Base-by-base conservation (phyloP, 2,113 vertebrate genomes). In the Otus sunia region DNA sequence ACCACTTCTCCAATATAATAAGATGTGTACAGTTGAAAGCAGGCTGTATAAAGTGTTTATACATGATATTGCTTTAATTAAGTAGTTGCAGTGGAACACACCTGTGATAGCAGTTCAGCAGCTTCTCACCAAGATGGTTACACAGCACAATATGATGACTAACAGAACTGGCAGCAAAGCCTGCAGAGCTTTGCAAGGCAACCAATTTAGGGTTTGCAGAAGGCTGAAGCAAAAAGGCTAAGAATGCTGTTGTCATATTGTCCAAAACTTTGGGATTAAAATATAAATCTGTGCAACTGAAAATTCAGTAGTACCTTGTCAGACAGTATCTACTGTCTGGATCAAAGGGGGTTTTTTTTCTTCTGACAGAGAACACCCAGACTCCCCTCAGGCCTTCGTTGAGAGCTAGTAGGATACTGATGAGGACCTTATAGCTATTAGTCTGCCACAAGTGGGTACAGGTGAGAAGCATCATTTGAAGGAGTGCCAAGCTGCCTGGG, bases 121-220 rank as follows among this genome's bases (percentile, higher is more conserved):
- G 20, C 81, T 49, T 58, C 34, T 80, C 45, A 26, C 22, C 1
- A 1, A 37, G 43, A 37, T 10, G 34, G 27, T 30, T 55, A 12
- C 1, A 2, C 29, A 47, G 55, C 56, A 17, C 49, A 36, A 18
- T 21, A 30, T 1, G 13, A 29, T 0, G 4, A 37, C 13, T 14
- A 63, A 15, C n/a, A 30, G 16, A 49, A 52, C 21, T 22, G n/a
- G 45, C 67, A 74, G 60, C 47, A 36, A 74, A 86, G 30, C 39
- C 53, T 74, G n/a, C 39, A 55, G 55, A 53, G 21, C n/a, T n/a
- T 39, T 49, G 47, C 5, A 8, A 49, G 41, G 11, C 19, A 15
- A 11, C n/a, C 55, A 6, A 17, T n/a, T 47, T 4, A 6, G 53
- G 26, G 52, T 37, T 52, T 53, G 68, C 39, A 74, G 69, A 30